Base-by-base conservation (phyloP, 2,888 invertebrate genomes). In the Drosophila tanythrix region DNA sequence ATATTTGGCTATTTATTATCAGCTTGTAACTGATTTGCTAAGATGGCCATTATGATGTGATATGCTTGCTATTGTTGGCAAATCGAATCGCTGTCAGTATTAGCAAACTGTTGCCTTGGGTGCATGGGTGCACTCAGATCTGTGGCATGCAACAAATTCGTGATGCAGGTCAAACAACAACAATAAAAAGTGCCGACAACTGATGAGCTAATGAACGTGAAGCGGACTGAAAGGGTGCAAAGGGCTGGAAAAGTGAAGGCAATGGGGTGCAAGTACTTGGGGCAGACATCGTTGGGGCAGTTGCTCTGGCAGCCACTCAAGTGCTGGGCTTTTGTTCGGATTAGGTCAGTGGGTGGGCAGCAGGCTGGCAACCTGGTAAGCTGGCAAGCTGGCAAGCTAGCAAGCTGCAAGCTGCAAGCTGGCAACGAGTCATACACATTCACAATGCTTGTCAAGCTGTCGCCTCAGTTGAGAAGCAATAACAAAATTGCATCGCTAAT, bases 291-390 rank as follows among this genome's bases (percentile, higher is more conserved):
- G 55, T 35, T 43, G 33, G 40, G 11, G 15, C 60, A 56, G 51
- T 38, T 38, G 60, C 53, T 27, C 38, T 21, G 15, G 73, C 67
- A 79, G 35, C 80, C 75, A 8, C n/a, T 38, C 55, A 79, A 70
- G 58, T 79, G 75, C 62, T 40, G 3, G 33, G 31, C 46, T 48
- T 58, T 58, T 50, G 38, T n/a, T 52, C 40, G 69, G 63, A 71
- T 63, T 71, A 43, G 64, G 71, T 64, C 74, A 72, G 21, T 63
- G 58, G 63, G 48, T 50, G 67, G 63, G 13, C 15, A 10, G 43
- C 43, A 31, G n/a, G 36, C 15, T 40, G 33, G 8, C 29, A 40
- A 33, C 10, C 7, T 18, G 46, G 15, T 0, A 33, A 36, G 0
- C 29, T 29, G 29, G 25, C 2, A 50, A 5, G 1, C 50, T 36